Evolutionary conservation across 2,888 invertebrate species (phyloP), one percentile per base, ranked within the genome.

Genomic region (Mythimna impura): DNA sequence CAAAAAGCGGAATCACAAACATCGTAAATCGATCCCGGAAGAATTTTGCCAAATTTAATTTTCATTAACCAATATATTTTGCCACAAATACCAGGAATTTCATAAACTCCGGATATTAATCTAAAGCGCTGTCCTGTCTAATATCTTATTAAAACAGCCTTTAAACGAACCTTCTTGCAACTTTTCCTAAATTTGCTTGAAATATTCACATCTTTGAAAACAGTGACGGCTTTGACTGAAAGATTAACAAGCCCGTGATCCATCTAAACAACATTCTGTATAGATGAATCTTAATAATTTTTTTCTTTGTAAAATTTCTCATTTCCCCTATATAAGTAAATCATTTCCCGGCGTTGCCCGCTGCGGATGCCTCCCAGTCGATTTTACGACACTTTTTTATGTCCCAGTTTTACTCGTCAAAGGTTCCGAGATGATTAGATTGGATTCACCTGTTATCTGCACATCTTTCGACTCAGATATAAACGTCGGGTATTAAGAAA

Each of bases 361-460:
- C 63, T 67, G 73, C 77, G 80, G 80, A 77, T 73, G 75, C 75
- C 58, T 66, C 71, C 61, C 79, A 71, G 78, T 73, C 81, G 78
- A 84, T 86, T 86, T 86, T 84, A 86, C 77, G 86, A 85, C 84
- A 80, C 62, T 84, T 84, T 86, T 85, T 81, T 80, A 85, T 75
- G 83, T 75, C 60, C 64, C 84, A 77, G 76, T 67, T 74, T 66
- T 73, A 77, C 78, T 81, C 80, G 74, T 85, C 84, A 80, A 83
- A 85, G 86, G 81, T 84, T 78, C 76, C 47, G 40, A 65, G 73
- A 80, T 80, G 83, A 86, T 86, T 84, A 80, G 81, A 81, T 81
- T 81, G 81, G 79, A 82, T 82, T 69, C 71, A 52, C 47, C 47
- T 68, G 79, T 69, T 81, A 81, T 81, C 81, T 78, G 36, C 14